Percentiles rank a stretch among this genome's conserved stretches.
phyloP scores from a whole-genome alignment of 2,888 invertebrate genomes.

The Noctuana brunneofusca region DNA sequence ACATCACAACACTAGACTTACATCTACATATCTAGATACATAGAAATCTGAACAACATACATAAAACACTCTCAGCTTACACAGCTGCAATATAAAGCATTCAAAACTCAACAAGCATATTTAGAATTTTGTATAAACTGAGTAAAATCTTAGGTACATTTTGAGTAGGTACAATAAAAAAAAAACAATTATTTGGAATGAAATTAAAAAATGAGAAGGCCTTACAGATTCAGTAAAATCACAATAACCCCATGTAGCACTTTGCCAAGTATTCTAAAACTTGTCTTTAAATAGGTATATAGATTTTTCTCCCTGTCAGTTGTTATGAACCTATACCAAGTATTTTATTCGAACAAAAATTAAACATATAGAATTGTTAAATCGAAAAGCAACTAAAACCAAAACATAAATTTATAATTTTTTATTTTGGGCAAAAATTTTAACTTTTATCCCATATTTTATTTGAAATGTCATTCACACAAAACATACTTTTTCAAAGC shows the following conservation, averaged over 20 bases:
- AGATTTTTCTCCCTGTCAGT: too few species aligned
- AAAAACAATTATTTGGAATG: not conserved
- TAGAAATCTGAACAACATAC: constrained; percentile 2
- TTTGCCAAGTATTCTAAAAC: not conserved
- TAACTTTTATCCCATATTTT: not conserved
- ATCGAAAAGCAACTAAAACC: too few species aligned
- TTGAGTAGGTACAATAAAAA: not conserved
- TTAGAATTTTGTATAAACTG: not conserved
- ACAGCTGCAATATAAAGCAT: constrained; percentile 15
- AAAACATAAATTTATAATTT: too few species aligned
- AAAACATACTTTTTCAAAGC: too few species aligned
- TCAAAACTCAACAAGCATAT: constrained; percentile 1
- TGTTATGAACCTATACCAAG: too few species aligned
- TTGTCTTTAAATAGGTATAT: too few species aligned
- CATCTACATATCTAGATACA: not conserved
- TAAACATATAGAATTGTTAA: too few species aligned
- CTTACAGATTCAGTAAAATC: not conserved
- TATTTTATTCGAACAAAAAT: too few species aligned
- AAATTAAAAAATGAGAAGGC: not conserved
- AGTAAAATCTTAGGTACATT: not conserved
- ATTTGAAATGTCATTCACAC: too few species aligned
- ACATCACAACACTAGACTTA: constrained; percentile 13
- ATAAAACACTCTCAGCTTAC: constrained; percentile 1
- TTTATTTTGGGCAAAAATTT: not conserved
- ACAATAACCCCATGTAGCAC: not conserved